These are phyloP conservation scores for Stratiolaelaps scimitus DNA, from an alignment of 1,140 invertebrate species.

Conservation along the genomic window DNA sequence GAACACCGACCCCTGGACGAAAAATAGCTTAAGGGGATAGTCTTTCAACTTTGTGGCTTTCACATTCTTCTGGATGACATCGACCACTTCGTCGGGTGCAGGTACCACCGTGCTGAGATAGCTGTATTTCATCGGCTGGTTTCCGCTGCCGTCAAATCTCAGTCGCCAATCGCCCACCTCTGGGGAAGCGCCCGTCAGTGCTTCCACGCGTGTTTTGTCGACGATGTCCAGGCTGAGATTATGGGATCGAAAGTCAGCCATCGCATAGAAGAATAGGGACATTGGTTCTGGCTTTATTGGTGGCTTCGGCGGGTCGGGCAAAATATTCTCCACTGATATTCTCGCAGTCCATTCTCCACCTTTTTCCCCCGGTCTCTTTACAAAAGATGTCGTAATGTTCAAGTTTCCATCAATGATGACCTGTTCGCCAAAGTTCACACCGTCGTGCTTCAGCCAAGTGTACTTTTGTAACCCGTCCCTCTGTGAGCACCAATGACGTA, in stretches of 20 bases:
- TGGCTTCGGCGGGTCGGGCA: background rate
- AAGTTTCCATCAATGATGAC: slow-evolving; percentile 67
- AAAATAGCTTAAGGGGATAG: slow-evolving; percentile 39
- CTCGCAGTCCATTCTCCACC: slow-evolving; percentile 86
- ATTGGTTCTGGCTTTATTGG: slow-evolving; percentile 36
- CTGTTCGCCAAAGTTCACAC: slow-evolving; percentile 77
- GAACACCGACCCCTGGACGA: background rate
- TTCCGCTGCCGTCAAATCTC: slow-evolving; percentile 39
- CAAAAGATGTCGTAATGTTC: slow-evolving; percentile 67
- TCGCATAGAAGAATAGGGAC: slow-evolving; percentile 46
- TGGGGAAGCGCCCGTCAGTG: slow-evolving; percentile 61
- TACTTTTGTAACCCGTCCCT: slow-evolving; percentile 63
- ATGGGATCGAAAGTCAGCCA: slow-evolving; percentile 34
- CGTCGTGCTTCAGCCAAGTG: slow-evolving; percentile 85
- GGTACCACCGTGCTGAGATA: slow-evolving; percentile 56
- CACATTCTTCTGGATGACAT: slow-evolving; percentile 52
- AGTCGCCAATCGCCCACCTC: slow-evolving; percentile 63
- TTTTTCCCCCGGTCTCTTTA: slow-evolving; percentile 62
- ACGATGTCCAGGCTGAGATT: slow-evolving; percentile 15
- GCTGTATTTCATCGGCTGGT: slow-evolving; percentile 43
- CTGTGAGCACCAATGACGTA: slow-evolving; percentile 85
- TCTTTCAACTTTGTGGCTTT: slow-evolving; percentile 42
- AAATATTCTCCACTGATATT: slow-evolving; percentile 51
- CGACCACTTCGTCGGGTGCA: slow-evolving; percentile 60
- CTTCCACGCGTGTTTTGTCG: slow-evolving; percentile 43